A percentile compares a stretch with the other conserved stretches of the same genome.
These are phyloP conservation scores for Emydura subglobosa DNA, from an alignment of 2,113 vertebrate species.

Conservation along the genomic window DNA sequence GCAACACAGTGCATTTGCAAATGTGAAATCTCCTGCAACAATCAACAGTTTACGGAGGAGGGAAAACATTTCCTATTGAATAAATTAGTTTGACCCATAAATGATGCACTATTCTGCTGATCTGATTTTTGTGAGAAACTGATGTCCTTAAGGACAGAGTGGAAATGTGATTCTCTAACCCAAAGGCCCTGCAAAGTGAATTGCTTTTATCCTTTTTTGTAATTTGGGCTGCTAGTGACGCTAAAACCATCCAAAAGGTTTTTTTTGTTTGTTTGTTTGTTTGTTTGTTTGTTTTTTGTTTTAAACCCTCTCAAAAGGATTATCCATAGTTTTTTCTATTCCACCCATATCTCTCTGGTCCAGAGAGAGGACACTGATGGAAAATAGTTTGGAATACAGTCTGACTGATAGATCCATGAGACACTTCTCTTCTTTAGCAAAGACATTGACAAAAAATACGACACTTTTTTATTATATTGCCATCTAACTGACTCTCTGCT, in stretches of 20 bases:
- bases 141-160: neutral
- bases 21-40: constrained; percentile 7
- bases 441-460: neutral
- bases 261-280: neutral
- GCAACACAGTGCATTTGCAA: constrained; percentile 1
- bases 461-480: neutral
- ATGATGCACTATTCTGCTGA: neutral
- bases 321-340: constrained; percentile 11
- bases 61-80: constrained; percentile 24
- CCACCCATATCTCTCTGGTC: neutral
- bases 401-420: constrained; percentile 46
- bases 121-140: neutral
- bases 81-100: constrained; percentile 11
- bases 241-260: neutral
- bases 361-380: constrained; percentile 13
- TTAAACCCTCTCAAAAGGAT: neutral
- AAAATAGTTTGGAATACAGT: constrained; percentile 46
- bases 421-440: constrained; percentile 9
- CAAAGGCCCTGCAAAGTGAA: neutral
- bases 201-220: neutral
- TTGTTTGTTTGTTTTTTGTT: too few species aligned
- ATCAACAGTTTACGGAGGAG: constrained; percentile 21
- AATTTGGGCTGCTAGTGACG: neutral
- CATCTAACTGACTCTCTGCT: constrained; percentile 32
- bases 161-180: neutral